phyloP scores from a whole-genome alignment of 2,797 vertebrate genomes.

The Sparidentex hasta region DNA sequence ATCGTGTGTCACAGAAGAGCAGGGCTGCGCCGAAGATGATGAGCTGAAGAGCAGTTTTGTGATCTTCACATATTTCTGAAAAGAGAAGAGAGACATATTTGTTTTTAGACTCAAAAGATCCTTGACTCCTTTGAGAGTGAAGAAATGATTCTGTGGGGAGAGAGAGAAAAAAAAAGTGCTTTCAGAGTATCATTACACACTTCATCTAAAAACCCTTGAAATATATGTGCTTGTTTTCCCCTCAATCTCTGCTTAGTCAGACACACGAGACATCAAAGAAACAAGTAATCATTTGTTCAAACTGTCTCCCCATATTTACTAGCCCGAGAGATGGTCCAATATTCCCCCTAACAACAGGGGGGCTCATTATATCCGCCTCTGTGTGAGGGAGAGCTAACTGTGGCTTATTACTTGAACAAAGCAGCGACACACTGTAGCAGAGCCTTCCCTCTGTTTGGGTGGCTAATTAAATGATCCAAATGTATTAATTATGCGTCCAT shows the following conservation, averaged over 20 bases:
- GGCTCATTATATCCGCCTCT: slow-evolving; percentile 68
- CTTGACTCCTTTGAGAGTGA: slow-evolving; percentile 35
- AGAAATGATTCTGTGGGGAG: background rate
- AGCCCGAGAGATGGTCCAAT: slow-evolving; percentile 59
- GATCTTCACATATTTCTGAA: slow-evolving; percentile 95
- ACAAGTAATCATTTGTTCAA: slow-evolving; percentile 78
- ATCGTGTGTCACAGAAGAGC: slow-evolving; percentile 50
- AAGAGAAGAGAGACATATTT: slow-evolving; percentile 66
- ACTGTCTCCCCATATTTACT: slow-evolving; percentile 71
- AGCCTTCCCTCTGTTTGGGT: slow-evolving; percentile 66
- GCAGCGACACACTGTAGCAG: slow-evolving; percentile 64
- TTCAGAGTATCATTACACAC: slow-evolving; percentile 48
- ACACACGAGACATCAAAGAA: slow-evolving; percentile 72
- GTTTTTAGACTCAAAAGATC: slow-evolving; percentile 45
- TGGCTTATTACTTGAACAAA: slow-evolving; percentile 75
- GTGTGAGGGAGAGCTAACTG: slow-evolving; percentile 59
- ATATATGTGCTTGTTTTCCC: slow-evolving; percentile 54
- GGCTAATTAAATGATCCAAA: slow-evolving; percentile 83
- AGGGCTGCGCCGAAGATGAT: slow-evolving; percentile 40
- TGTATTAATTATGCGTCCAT: slow-evolving; percentile 81
- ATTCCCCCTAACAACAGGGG: slow-evolving; percentile 58
- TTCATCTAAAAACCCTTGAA: slow-evolving; percentile 39
- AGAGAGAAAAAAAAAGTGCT: background rate
- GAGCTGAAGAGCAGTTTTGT: slow-evolving; percentile 61
- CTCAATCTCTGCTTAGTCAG: slow-evolving; percentile 61